Evolutionary conservation across 2,797 vertebrate genomes (phyloP).

Genomic region (Australoheros facetus): DNA sequence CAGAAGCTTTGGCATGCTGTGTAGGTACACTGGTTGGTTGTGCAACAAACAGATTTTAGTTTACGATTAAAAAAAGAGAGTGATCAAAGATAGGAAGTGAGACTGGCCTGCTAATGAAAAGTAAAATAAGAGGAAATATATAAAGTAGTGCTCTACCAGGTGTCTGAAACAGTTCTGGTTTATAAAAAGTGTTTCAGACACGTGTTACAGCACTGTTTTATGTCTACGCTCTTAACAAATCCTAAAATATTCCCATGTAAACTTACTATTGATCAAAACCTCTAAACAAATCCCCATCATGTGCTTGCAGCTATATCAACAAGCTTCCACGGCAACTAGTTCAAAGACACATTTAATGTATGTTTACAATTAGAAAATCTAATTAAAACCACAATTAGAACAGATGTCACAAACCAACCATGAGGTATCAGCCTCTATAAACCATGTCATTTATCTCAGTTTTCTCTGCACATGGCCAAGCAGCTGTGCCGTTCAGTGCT

Average conservation of each 20-base stretch:
- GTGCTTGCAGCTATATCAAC: not conserved
- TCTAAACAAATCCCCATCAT: not conserved
- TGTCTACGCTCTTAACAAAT: not conserved
- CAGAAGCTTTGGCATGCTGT: not conserved
- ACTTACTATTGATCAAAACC: conserved; percentile 4
- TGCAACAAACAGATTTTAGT: not conserved
- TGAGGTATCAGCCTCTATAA: conserved; percentile 17
- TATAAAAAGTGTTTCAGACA: not conserved
- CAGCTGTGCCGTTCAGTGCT: conserved; percentile 76
- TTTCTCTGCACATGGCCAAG: conserved; percentile 61
- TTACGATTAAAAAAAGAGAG: not conserved
- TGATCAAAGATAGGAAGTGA: conserved; percentile 40
- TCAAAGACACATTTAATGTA: not conserved
- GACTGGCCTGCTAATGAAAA: conserved; percentile 32
- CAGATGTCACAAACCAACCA: conserved; percentile 24
- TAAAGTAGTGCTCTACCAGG: not conserved
- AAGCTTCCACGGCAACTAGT: not conserved
- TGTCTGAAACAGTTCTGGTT: not conserved
- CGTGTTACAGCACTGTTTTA: not conserved
- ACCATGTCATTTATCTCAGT: conserved; percentile 53
- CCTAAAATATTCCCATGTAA: not conserved
- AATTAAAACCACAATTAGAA: conserved; percentile 12
- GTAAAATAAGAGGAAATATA: conserved; percentile 28
- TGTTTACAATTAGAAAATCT: not conserved
- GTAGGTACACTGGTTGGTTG: not conserved